phyloP scores from a whole-genome alignment of 23 tunicate species.

The Oikopleura albicans region DNA sequence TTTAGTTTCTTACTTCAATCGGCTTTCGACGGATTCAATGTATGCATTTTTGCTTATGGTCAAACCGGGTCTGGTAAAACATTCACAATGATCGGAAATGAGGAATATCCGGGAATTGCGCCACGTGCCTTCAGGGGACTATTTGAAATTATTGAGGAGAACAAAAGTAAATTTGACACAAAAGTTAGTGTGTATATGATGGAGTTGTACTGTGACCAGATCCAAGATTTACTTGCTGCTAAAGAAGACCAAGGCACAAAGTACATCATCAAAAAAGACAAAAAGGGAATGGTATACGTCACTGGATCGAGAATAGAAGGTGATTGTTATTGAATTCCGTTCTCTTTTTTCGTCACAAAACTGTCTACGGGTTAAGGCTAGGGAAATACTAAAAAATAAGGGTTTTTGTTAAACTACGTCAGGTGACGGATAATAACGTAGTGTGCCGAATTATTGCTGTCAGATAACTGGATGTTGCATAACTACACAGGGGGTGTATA shows the following conservation, averaged over 20 bases:
- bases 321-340: no score
- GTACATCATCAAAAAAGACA: constrained; percentile 80
- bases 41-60: constrained; percentile 41
- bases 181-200: constrained; percentile 81
- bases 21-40: constrained; percentile 89
- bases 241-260: constrained; percentile 20
- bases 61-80: constrained; percentile 98
- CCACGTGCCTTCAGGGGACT: constrained; percentile 74
- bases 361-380: no score
- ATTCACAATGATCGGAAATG: constrained; percentile 91
- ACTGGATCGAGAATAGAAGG: constrained; percentile 41
- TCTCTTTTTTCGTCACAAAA: no score
- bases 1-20: constrained; percentile 55
- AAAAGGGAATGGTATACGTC: constrained; percentile 78
- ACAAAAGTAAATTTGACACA: constrained; percentile 34
- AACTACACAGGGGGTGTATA: no score
- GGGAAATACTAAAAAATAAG: no score
- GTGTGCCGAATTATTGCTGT: no score
- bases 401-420: no score
- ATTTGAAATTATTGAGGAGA: constrained; percentile 46
- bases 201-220: constrained; percentile 77
- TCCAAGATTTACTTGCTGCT: constrained; percentile 39
- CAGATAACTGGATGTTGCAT: no score
- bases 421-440: no score
- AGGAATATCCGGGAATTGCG: constrained; percentile 53